A percentile compares a stretch with the other conserved stretches of the same genome.
phyloP scores from a whole-genome alignment of 1,140 invertebrate genomes.

The Cheumatopsyche charites region DNA sequence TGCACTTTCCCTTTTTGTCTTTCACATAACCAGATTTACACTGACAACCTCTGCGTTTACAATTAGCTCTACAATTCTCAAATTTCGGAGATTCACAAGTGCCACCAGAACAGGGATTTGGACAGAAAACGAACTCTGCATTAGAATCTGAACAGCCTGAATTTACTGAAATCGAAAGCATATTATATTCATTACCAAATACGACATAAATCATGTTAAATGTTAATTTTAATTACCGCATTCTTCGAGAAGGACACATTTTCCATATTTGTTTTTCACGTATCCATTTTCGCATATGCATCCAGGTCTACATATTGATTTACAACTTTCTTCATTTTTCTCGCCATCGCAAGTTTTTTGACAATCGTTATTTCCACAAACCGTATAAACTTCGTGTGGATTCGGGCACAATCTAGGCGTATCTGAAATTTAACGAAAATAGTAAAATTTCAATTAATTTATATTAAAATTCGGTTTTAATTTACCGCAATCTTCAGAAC shows the following conservation, averaged over 20 bases:
- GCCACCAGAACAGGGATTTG: no score
- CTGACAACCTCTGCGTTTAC: neutral
- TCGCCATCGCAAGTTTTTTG: constrained; percentile 8
- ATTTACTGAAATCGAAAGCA: no score
- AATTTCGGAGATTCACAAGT: neutral
- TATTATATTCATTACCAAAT: no score
- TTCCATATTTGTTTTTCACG: constrained; percentile 29
- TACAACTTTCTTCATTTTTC: no score
- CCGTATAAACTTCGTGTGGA: neutral
- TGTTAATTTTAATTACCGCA: neutral
- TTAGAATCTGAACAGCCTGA: constrained; percentile 29
- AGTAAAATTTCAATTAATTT: no score
- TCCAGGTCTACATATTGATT: neutral
- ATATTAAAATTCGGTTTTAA: no score
- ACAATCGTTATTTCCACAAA: neutral
- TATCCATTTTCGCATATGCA: constrained; percentile 37
- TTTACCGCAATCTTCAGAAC: constrained; percentile 11
- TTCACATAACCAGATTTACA: neutral
- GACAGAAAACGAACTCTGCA: constrained; percentile 21
- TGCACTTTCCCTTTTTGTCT: neutral
- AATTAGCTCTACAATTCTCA: neutral
- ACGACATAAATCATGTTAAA: constrained; percentile 33
- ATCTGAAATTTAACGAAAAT: no score
- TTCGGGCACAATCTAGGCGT: no score
- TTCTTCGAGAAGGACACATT: constrained; percentile 14